Conservation (phyloP, 2,113 vertebrate species). For the Drymodes brunneopygia region DNA sequence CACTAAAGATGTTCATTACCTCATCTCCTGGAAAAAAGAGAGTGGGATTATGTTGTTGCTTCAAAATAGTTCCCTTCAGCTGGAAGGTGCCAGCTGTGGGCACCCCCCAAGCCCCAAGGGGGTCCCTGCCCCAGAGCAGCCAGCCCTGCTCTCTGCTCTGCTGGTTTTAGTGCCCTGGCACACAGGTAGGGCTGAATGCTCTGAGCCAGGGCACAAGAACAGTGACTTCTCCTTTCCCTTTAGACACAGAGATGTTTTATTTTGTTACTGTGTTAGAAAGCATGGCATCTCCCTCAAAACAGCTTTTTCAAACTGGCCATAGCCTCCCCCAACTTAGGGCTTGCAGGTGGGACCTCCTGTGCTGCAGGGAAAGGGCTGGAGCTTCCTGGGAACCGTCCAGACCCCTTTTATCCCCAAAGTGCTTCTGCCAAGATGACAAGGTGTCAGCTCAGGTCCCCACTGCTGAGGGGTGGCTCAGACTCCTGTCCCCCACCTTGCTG, state of each 20-base stretch:
- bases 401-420: neutral
- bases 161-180: neutral
- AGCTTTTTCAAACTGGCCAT: neutral
- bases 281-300: neutral
- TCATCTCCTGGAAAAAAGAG: neutral
- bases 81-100: neutral
- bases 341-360: neutral
- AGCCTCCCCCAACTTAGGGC: accelerated
- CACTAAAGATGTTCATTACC: slow-evolving; percentile 31
- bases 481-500: neutral
- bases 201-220: neutral
- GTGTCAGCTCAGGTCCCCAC: neutral
- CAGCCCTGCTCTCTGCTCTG: neutral
- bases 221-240: neutral
- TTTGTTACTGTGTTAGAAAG: neutral
- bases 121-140: neutral
- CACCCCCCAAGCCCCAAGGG: neutral
- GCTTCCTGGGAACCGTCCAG: neutral
- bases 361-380: neutral
- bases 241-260: neutral
- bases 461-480: neutral
- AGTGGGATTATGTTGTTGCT: neutral
- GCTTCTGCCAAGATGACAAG: neutral
- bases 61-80: neutral
- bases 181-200: accelerated